Evolutionary conservation across 2,888 invertebrate species (phyloP), one percentile per base, ranked within the genome.

Genomic region (Pterostichus madidus): DNA sequence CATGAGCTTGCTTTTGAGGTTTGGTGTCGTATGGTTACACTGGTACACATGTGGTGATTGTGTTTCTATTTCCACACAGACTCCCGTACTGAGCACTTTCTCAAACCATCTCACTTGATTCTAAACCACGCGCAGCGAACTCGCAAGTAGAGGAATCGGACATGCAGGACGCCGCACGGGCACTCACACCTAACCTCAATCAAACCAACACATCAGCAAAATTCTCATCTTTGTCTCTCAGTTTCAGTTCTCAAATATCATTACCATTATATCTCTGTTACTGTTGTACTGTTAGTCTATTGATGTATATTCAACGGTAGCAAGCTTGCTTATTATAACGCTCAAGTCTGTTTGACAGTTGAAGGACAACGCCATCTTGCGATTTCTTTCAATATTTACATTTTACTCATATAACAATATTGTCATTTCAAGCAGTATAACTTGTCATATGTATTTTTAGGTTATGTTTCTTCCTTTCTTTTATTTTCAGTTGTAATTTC

Each of bases 81-180:
- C 89, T 88, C 90, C 89, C 85, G 89, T 89, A 87, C 88, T 90
- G 87, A 90, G 90, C 90, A 90, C 90, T 88, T 90, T 90, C 88
- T 89, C 89, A 89, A 90, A 90, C 87, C 89, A 89, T 88, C 89
- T 90, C 88, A 90, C 90, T 89, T 90, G 90, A 90, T 90, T 90
- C 88, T 90, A 90, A 90, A 87, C 86, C 86, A 87, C 85, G 86
- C 84, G 85, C 85, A 85, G 84, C 84, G 59, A 53, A 39, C 85
- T 86, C 84, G 85, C 85, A 85, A 84, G 83, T 44, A 73, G 46
- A 82, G 64, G 78, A 73, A 64, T 52, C 75, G 77, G 78, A 80
- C 80, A 77, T 32, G 32, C 64, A 52, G 68, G 77, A 68, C 44
- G 81, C 31, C 56, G 76, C 82, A 82, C 82, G 35, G 39, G 17